Conservation (phyloP, 1,140 invertebrate species). For the Dendroctonus ponderosae region DNA sequence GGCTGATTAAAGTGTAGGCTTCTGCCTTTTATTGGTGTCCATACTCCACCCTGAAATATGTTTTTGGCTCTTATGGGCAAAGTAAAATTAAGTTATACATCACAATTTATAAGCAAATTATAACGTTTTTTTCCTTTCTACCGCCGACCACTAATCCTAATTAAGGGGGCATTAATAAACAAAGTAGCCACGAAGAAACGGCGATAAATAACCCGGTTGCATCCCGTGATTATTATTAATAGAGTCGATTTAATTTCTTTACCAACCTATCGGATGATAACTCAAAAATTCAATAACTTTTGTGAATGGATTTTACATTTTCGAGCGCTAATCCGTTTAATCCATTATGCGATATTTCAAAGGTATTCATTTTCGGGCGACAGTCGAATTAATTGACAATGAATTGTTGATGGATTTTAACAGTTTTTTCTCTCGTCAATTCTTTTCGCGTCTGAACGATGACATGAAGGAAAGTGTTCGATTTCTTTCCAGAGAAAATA, state of each 20-base stretch:
- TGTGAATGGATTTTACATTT: constrained; percentile 2
- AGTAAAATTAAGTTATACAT: constrained; percentile 12
- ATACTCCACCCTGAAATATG: no score
- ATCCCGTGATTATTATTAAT: constrained; percentile 14
- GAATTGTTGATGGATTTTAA: no score
- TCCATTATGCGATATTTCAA: background rate
- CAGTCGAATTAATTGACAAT: no score
- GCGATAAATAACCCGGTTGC: constrained; percentile 1
- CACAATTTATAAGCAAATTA: constrained; percentile 9
- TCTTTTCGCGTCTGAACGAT: no score
- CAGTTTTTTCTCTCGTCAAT: no score
- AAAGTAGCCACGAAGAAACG: constrained; percentile 15
- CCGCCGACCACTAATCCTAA: constrained; percentile 16
- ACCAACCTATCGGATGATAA: constrained; percentile 10
- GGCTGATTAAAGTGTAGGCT: no score
- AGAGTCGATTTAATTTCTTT: constrained; percentile 12
- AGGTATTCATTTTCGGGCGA: no score
- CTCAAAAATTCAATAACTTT: constrained; percentile 13
- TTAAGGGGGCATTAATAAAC: constrained; percentile 12
- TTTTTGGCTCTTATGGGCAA: background rate
- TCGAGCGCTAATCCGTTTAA: constrained; percentile 2
- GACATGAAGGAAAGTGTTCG: constrained; percentile 3
- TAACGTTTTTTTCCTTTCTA: background rate
- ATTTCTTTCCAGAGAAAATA: constrained; percentile 17
- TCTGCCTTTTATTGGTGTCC: no score